phyloP scores from a whole-genome alignment of 2,888 invertebrate species.

The Drosophila anomalata region DNA sequence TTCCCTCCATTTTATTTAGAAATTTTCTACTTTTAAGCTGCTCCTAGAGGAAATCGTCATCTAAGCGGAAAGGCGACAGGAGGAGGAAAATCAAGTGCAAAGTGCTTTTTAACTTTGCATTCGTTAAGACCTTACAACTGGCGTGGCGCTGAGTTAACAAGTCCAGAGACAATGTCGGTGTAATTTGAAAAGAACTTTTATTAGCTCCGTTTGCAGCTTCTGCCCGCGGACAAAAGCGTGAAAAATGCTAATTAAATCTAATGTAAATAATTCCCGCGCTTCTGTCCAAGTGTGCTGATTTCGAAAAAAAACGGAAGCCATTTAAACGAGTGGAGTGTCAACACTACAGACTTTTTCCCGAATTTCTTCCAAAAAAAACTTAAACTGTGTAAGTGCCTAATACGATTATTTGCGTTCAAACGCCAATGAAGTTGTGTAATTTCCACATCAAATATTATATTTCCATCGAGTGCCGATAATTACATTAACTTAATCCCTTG shows the following conservation, averaged over 20 bases:
- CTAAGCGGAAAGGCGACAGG: conserved; percentile 19
- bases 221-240: conserved; percentile 28
- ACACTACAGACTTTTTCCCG: neutral
- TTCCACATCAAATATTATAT: neutral
- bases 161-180: conserved; percentile 38
- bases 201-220: conserved; percentile 35
- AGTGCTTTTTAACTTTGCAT: conserved; percentile 44
- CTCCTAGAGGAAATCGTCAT: conserved; percentile 27
- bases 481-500: conserved; percentile 13
- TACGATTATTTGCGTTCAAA: neutral
- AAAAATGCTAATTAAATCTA: conserved; percentile 69
- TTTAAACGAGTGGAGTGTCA: neutral
- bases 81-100: conserved; percentile 40
- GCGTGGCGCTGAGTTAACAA: conserved; percentile 35
- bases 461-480: conserved; percentile 5
- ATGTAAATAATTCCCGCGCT: conserved; percentile 49
- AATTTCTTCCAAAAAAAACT: neutral
- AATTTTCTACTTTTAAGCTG: conserved; percentile 24
- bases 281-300: neutral
- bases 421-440: neutral
- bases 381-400: neutral
- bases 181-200: conserved; percentile 51
- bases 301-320: conserved; percentile 10
- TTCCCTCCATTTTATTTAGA: conserved; percentile 22
- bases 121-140: conserved; percentile 50